Evolutionary conservation across 2,888 invertebrate species (phyloP).

Genomic region (Eretmocerus hayati): DNA sequence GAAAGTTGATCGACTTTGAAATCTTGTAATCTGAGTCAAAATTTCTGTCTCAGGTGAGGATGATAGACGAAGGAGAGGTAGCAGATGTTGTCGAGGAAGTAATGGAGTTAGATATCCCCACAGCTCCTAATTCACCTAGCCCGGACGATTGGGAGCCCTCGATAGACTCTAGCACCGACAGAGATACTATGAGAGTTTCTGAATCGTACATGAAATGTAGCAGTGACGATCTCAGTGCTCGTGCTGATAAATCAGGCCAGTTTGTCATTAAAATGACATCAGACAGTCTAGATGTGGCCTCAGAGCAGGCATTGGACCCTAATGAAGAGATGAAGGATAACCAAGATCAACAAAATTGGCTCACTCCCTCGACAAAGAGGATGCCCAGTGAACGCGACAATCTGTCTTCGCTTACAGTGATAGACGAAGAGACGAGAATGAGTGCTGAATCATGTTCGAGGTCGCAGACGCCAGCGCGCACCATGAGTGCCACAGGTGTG

Average conservation of each 20-base stretch:
- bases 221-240: neutral
- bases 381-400: slow-evolving; percentile 30
- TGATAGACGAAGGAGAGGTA: too few species aligned
- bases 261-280: slow-evolving; percentile 2
- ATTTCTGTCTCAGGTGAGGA: too few species aligned
- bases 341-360: slow-evolving; percentile 37
- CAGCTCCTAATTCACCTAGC: too few species aligned
- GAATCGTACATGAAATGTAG: neutral
- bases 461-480: slow-evolving; percentile 45
- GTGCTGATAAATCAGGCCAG: neutral
- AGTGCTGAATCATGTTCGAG: slow-evolving; percentile 46
- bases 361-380: slow-evolving; percentile 38
- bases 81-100: too few species aligned
- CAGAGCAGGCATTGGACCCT: neutral
- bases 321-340: neutral
- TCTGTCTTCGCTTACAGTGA: slow-evolving; percentile 45
- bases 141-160: too few species aligned
- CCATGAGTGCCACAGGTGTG: slow-evolving; percentile 38
- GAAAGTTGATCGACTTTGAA: too few species aligned
- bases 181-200: neutral
- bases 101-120: too few species aligned
- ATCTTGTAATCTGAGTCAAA: too few species aligned
- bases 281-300: slow-evolving; percentile 1
- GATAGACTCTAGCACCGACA: neutral
- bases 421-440: slow-evolving; percentile 53